Conservation (phyloP, 2,113 vertebrate genomes). For the Nematolebias whitei region DNA sequence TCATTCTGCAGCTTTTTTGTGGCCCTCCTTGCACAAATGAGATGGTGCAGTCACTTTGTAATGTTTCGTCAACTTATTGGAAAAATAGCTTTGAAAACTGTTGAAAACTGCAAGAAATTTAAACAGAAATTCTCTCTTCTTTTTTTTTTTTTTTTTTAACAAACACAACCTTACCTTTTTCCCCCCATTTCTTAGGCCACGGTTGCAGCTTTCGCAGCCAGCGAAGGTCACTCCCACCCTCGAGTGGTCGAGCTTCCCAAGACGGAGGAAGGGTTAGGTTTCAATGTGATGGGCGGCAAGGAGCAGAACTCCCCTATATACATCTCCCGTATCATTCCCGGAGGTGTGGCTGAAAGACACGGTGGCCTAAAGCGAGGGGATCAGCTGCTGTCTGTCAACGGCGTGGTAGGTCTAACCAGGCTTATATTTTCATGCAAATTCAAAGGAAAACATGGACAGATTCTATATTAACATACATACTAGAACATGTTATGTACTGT, state of each 20-base stretch:
- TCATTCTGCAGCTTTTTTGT: conserved; percentile 36
- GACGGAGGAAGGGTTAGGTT: conserved; percentile 98
- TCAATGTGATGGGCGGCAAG: conserved; percentile 99
- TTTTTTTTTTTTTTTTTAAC: not conserved
- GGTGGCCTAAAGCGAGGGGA: conserved; percentile 98
- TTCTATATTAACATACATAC: no score
- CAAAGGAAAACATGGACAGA: not conserved
- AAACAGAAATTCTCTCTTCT: not conserved
- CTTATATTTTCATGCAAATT: not conserved
- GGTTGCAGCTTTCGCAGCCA: conserved; percentile 97
- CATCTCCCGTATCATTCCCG: conserved; percentile 98
- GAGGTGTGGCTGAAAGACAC: conserved; percentile 95
- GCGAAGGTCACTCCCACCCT: conserved; percentile 97
- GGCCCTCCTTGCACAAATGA: not conserved
- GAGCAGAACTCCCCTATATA: conserved; percentile 99
- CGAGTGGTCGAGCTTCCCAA: conserved; percentile 97
- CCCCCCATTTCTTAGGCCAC: conserved; percentile 87
- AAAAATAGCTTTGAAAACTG: not conserved
- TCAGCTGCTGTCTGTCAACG: conserved; percentile 97
- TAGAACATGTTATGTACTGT: no score
- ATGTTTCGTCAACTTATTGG: not conserved
- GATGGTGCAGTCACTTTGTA: conserved; percentile 5
- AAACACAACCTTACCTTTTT: not conserved
- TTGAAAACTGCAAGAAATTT: not conserved
- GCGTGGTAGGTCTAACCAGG: conserved; percentile 86